These are phyloP conservation scores for Aurelia aurita complex sp. Pacific DNA, from an alignment of 30 jellyfish, hydroid and myxozoan genomes.

Conservation along the genomic window DNA sequence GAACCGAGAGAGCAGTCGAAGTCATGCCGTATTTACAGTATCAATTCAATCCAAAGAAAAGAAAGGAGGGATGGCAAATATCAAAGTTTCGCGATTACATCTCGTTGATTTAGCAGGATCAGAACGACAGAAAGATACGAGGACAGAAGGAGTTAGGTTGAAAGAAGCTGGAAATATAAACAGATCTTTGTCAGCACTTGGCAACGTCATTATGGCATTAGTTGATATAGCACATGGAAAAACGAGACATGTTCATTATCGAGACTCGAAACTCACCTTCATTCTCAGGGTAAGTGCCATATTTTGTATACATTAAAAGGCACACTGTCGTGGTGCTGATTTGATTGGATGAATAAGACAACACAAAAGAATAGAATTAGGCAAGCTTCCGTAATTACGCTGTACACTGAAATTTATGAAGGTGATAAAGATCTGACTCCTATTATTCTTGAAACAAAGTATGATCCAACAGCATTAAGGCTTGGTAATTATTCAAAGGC, in stretches of 20 bases:
- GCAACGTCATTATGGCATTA: slow-evolving; percentile 97
- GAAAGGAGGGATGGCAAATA: slow-evolving; percentile 91
- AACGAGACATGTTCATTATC: slow-evolving; percentile 94
- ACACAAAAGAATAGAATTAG: too few species aligned
- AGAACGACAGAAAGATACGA: slow-evolving; percentile 96
- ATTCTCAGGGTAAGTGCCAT: slow-evolving; percentile 85
- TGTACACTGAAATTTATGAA: too few species aligned
- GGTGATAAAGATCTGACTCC: too few species aligned
- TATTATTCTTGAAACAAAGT: too few species aligned
- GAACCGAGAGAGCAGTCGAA: slow-evolving; percentile 98
- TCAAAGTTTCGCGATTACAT: slow-evolving; percentile 89
- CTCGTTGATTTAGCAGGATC: slow-evolving; percentile 98
- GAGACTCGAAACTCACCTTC: slow-evolving; percentile 95
- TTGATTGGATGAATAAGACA: too few species aligned
- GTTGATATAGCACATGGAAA: slow-evolving; percentile 98
- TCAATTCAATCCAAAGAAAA: slow-evolving; percentile 87
- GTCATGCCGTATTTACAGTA: slow-evolving; percentile 99
- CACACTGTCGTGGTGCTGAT: too few species aligned
- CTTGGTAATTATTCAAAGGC: too few species aligned
- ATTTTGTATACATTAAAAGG: too few species aligned
- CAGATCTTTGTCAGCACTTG: slow-evolving; percentile 95
- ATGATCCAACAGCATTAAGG: too few species aligned
- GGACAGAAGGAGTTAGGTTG: slow-evolving; percentile 89
- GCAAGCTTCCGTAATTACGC: too few species aligned
- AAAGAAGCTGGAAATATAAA: slow-evolving; percentile 98